A percentile compares a stretch with the other conserved stretches of the same genome.
These are phyloP conservation scores for Pantherophis vulpinus DNA, from an alignment of 2,797 vertebrate species.

Conservation along the genomic window DNA sequence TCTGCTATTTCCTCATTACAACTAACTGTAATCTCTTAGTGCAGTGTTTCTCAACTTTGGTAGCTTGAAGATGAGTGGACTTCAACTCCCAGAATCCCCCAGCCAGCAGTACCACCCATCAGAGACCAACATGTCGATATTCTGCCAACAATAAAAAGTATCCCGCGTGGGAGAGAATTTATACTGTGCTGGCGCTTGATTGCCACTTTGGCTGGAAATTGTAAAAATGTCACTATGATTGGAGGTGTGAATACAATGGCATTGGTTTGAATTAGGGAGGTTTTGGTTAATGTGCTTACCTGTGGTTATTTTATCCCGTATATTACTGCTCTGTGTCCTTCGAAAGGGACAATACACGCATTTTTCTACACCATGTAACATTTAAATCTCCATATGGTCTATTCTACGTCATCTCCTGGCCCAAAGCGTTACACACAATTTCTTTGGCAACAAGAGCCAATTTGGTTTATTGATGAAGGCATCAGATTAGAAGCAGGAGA, in stretches of 20 bases:
- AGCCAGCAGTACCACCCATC: too few species aligned
- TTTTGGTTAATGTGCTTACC: neutral
- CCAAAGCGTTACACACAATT: neutral
- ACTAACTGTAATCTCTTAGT: too few species aligned
- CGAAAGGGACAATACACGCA: neutral
- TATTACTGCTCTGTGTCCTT: neutral
- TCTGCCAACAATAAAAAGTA: neutral
- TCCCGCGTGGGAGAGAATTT: neutral
- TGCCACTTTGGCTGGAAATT: neutral
- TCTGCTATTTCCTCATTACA: too few species aligned
- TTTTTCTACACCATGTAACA: neutral
- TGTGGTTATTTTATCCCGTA: neutral
- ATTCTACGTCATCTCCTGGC: neutral
- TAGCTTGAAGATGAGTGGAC: too few species aligned
- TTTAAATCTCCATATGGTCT: too few species aligned
- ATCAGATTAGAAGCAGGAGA: too few species aligned
- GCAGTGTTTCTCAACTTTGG: too few species aligned
- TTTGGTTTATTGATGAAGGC: too few species aligned
- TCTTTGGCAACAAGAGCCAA: neutral
- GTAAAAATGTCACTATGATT: neutral
- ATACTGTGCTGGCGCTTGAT: neutral
- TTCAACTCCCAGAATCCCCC: too few species aligned
- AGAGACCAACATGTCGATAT: too few species aligned
- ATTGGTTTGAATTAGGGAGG: neutral
- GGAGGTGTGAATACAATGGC: neutral